A percentile compares a stretch with the other conserved stretches of the same genome.
phyloP scores from a whole-genome alignment of 2,888 invertebrate genomes.

The Metallyticus violacea region DNA sequence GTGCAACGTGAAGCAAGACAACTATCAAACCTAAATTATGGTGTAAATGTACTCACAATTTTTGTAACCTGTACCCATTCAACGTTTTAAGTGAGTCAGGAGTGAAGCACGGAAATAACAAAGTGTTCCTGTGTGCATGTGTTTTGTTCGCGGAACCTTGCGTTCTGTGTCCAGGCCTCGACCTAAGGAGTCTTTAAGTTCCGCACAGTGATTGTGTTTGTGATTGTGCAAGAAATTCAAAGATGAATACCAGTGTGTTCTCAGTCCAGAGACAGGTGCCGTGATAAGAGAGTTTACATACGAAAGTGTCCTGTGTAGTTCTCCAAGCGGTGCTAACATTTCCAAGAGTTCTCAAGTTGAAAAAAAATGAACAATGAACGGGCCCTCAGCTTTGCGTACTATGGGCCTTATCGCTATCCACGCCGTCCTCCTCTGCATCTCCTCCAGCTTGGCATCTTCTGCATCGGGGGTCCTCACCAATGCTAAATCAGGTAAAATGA shows the following conservation, averaged over 20 bases:
- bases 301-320: neutral
- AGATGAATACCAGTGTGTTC: neutral
- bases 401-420: neutral
- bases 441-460: neutral
- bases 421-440: neutral
- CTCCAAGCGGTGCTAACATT: neutral
- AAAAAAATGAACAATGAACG: conserved; percentile 15
- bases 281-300: neutral
- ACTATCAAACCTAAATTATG: neutral
- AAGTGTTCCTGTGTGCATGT: neutral
- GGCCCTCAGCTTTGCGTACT: conserved; percentile 6
- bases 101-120: neutral
- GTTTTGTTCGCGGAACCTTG: neutral
- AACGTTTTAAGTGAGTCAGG: neutral
- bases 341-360: neutral
- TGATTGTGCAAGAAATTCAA: neutral
- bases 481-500: neutral
- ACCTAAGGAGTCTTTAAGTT: neutral
- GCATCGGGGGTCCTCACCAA: neutral
- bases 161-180: too few species aligned
- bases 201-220: neutral
- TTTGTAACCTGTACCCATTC: too few species aligned
- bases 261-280: too few species aligned
- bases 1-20: neutral
- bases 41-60: neutral